phyloP scores from a whole-genome alignment of 2,797 vertebrate genomes.

The Delichon dasypus region DNA sequence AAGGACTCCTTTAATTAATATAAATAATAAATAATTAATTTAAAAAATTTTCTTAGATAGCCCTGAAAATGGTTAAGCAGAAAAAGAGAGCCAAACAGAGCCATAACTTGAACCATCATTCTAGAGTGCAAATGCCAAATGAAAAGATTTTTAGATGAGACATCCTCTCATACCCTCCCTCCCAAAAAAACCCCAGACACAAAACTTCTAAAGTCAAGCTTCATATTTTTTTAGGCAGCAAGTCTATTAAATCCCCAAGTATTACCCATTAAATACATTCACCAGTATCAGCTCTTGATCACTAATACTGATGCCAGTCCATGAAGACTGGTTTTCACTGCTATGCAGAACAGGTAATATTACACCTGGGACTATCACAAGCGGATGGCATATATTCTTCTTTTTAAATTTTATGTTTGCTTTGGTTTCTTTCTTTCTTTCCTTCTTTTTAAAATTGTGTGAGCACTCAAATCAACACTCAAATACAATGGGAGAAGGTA shows the following conservation, averaged over 20 bases:
- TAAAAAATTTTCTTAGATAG: neutral
- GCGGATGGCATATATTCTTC: neutral
- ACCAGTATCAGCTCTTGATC: neutral
- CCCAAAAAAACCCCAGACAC: neutral
- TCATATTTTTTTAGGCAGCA: neutral
- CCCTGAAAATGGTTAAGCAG: neutral
- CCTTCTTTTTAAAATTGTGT: neutral
- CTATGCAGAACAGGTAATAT: neutral
- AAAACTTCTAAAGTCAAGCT: neutral
- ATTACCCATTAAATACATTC: neutral
- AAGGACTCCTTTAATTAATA: neutral
- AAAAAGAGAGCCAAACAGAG: neutral
- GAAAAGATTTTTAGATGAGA: neutral
- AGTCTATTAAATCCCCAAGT: neutral
- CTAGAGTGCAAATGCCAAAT: neutral
- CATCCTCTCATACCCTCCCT: neutral
- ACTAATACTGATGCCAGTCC: neutral
- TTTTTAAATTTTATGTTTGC: neutral
- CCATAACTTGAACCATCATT: neutral
- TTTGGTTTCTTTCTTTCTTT: neutral
- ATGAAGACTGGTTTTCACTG: neutral
- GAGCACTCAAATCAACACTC: neutral
- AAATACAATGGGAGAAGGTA: neutral
- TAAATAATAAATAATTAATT: too few relatives aligned
- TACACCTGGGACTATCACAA: neutral